Evolutionary conservation across 2,113 vertebrate genomes (phyloP), one percentile per base, ranked within the genome.

Genomic region (Cavia aperea): DNA sequence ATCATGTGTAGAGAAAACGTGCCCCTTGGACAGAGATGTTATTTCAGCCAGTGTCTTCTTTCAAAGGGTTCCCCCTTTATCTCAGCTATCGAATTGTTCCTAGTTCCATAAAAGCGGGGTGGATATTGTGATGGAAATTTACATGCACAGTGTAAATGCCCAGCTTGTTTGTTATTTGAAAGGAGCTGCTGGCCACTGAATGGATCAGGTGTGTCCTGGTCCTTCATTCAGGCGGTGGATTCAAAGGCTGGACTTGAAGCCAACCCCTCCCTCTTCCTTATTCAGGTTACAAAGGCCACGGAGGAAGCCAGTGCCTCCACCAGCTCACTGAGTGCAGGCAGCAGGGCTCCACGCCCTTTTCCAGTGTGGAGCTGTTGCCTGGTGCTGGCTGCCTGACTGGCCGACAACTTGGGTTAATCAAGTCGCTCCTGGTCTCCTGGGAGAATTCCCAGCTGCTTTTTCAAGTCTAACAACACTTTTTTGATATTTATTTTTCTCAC

Each of bases 401-500:
- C 72, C 54, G 86, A 1, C 68, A 18, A 49, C 65, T 58, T 3
- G 5, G 24, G 81, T 31, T 87, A 72, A 66, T 82, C 26, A 46
- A 62, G 72, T 84, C n/a, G 31, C 26, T 31, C 92, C 93, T 89
- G 93, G 91, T 89, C 91, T 89, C 51, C 58, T 77, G 56, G 56
- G 51, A 95, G 96, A 97, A 82, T 54, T 88, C 92, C 36, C 46
- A n/a, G 51, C 19, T 89, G 49, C 33, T 79, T 96, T 96, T 89
- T 88, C 90, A 95, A 91, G 51, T 43, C 91, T 65, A 95, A 36
- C 24, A 91, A 70, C 81, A 6, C 31, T n/a, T 90, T 90, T 90
- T 81, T 49, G 1, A 91, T 96, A 90, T 97, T 97, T 97, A 93
- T 95, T 96, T 97, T 97, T 96, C 96, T 92, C 94, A 97, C 70